Conservation (phyloP, 2,888 invertebrate genomes). For the Cerastis leucographa region DNA sequence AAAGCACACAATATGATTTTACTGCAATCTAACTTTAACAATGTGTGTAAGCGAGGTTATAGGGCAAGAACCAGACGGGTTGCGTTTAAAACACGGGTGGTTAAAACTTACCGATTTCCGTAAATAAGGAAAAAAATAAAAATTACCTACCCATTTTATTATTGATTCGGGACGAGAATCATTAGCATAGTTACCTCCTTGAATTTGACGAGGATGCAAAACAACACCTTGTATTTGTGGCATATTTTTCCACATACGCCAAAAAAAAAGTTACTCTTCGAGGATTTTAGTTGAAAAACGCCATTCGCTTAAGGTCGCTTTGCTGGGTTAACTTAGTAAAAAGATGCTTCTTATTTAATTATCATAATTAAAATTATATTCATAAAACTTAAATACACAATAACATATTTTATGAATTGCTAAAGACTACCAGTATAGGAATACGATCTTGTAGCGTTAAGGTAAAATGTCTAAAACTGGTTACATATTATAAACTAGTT, state of each 20-base stretch:
- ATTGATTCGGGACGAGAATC: no score
- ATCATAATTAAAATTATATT: background rate
- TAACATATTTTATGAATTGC: background rate
- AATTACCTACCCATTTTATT: no score
- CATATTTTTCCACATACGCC: background rate
- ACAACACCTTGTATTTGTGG: no score
- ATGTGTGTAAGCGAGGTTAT: no score
- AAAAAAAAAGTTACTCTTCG: background rate
- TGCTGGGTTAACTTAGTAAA: background rate
- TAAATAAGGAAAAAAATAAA: no score
- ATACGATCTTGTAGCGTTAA: background rate
- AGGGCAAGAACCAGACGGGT: no score
- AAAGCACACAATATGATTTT: no score
- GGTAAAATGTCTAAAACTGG: background rate
- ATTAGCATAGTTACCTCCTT: no score
- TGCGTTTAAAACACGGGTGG: no score
- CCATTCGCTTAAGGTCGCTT: background rate
- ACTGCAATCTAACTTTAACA: no score
- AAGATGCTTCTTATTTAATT: background rate
- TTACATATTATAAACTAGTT: background rate
- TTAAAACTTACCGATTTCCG: no score
- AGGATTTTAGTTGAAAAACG: background rate
- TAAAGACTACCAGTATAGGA: background rate
- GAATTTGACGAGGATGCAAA: no score
- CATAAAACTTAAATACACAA: rapidly evolving